Conservation (phyloP, 2,797 vertebrate species). For the Eutrigla gurnardus region DNA sequence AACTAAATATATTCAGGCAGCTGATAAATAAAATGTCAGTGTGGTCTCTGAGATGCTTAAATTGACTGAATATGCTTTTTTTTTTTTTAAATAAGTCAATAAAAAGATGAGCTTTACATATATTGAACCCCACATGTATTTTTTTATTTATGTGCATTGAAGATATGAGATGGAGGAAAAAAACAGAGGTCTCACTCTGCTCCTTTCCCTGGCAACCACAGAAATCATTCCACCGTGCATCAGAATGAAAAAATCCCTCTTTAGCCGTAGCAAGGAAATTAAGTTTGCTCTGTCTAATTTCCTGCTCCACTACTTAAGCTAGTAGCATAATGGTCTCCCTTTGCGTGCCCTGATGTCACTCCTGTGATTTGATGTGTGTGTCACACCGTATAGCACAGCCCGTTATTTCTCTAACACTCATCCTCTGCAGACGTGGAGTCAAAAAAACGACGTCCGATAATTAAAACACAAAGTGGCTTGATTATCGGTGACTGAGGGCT, state of each 20-base stretch:
- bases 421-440: background rate
- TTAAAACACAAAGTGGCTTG: conserved; percentile 6
- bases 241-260: background rate
- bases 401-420: background rate
- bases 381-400: background rate
- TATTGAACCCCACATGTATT: background rate
- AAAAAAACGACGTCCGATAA: conserved; percentile 29
- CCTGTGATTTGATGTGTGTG: background rate
- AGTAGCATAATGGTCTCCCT: background rate
- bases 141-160: background rate
- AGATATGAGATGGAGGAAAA: background rate
- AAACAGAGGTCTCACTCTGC: conserved; percentile 3
- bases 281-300: background rate
- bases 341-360: conserved; percentile 1
- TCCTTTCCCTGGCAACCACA: background rate
- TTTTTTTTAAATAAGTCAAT: background rate
- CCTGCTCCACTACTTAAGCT: background rate
- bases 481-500: background rate
- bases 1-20: conserved; percentile 44
- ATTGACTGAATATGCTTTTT: conserved; percentile 17
- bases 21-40: conserved; percentile 52
- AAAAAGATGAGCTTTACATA: background rate
- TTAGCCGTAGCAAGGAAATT: background rate
- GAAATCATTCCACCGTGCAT: background rate
- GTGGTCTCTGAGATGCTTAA: conserved; percentile 33